Conservation (phyloP, 2,888 invertebrate genomes). For the Cerceris rybyensis region DNA sequence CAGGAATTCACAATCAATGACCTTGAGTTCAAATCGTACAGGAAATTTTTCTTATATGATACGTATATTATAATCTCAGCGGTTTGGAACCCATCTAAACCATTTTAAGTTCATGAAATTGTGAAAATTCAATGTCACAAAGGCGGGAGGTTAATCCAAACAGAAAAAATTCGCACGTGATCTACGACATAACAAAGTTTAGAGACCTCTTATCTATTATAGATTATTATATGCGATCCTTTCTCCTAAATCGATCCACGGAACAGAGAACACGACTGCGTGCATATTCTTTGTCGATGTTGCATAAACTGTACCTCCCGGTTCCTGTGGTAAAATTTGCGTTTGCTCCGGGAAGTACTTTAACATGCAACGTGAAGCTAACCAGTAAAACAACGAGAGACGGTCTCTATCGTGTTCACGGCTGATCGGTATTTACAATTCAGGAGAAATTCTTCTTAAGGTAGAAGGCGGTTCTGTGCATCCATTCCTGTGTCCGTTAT, state of each 20-base stretch:
- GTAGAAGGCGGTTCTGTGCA: constrained; percentile 56
- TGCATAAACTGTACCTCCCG: constrained; percentile 23
- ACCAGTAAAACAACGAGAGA: constrained; percentile 36
- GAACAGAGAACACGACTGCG: background rate
- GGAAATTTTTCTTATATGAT: too few relatives aligned
- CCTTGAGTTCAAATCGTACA: too few relatives aligned
- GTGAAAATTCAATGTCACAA: too few relatives aligned
- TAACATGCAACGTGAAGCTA: constrained; percentile 70
- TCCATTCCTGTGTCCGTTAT: constrained; percentile 78
- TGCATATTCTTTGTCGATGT: background rate
- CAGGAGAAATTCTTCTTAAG: constrained; percentile 74
- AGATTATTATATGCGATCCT: background rate
- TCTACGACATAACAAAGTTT: too few relatives aligned
- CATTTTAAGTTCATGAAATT: too few relatives aligned
- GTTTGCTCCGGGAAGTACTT: constrained; percentile 75
- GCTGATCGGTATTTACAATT: constrained; percentile 73
- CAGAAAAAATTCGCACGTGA: too few relatives aligned
- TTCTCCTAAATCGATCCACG: background rate
- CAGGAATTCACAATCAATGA: too few relatives aligned
- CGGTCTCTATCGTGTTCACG: constrained; percentile 18
- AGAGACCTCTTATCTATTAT: too few relatives aligned
- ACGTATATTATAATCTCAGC: too few relatives aligned
- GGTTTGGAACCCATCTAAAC: too few relatives aligned
- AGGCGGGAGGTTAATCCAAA: too few relatives aligned
- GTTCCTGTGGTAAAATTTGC: constrained; percentile 37